phyloP scores from a whole-genome alignment of 2,113 vertebrate species.

The Trinectes maculatus region DNA sequence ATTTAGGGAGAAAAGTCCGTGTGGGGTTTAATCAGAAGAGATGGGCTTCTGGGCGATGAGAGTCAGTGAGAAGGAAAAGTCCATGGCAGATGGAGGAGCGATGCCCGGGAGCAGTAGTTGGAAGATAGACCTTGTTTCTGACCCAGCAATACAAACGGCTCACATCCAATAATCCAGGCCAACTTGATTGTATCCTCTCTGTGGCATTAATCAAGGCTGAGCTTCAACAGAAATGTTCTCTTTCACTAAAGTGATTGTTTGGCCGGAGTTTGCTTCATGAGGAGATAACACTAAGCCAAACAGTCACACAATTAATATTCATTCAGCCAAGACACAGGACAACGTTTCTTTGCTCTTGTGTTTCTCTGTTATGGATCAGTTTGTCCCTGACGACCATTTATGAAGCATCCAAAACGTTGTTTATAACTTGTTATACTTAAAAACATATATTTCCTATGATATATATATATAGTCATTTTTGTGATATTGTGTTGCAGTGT shows the following conservation, averaged over 20 bases:
- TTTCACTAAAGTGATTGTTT: neutral
- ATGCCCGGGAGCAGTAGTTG: slow-evolving; percentile 75
- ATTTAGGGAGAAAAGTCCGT: slow-evolving; percentile 25
- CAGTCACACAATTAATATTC: slow-evolving; percentile 7
- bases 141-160: slow-evolving; percentile 74
- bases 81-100: slow-evolving; percentile 77
- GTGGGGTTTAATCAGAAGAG: slow-evolving; percentile 39
- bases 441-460: too few relatives aligned
- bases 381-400: slow-evolving; percentile 11
- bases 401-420: slow-evolving; percentile 23
- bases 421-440: slow-evolving; percentile 40
- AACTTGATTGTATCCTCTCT: slow-evolving; percentile 31
- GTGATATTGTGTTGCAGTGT: too few relatives aligned
- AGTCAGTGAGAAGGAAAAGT: slow-evolving; percentile 45
- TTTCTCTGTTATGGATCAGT: slow-evolving; percentile 13
- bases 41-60: slow-evolving; percentile 37
- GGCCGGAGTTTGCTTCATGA: neutral
- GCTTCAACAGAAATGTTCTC: slow-evolving; percentile 1
- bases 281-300: slow-evolving; percentile 8
- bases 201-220: slow-evolving; percentile 26
- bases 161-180: slow-evolving; percentile 63
- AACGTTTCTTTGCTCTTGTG: neutral
- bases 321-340: slow-evolving; percentile 8
- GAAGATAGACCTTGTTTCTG: slow-evolving; percentile 72
- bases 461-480: too few relatives aligned